Evolutionary conservation across 2,797 vertebrate genomes (phyloP).

Genomic region (Sebastes oblongus): DNA sequence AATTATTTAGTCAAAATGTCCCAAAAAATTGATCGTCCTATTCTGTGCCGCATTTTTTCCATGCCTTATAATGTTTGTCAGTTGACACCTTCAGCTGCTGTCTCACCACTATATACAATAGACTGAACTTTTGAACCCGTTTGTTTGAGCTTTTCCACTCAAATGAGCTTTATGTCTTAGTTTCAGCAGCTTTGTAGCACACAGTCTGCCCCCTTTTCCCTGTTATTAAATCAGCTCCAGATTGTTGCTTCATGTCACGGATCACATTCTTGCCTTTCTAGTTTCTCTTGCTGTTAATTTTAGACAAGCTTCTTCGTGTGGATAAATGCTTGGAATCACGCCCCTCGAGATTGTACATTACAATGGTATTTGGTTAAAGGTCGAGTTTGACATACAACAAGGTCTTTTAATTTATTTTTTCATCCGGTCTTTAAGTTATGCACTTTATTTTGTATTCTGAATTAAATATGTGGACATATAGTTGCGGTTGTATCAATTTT

Average conservation of each 20-base stretch:
- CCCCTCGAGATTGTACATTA: neutral
- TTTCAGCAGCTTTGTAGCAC: constrained; percentile 15
- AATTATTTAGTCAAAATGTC: neutral
- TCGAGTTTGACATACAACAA: neutral
- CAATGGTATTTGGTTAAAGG: constrained; percentile 5
- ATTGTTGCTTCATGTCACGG: constrained; percentile 8
- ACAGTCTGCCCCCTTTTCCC: neutral
- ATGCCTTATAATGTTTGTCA: neutral
- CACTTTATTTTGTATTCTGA: constrained; percentile 48
- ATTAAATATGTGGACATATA: constrained; percentile 8
- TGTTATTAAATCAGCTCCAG: neutral
- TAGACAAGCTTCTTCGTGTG: constrained; percentile 5
- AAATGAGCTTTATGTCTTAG: constrained; percentile 15
- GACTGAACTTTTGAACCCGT: constrained; percentile 36
- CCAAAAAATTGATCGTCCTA: neutral
- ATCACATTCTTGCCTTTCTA: constrained; percentile 15
- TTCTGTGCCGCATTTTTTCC: neutral
- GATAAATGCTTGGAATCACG: neutral
- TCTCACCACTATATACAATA: neutral
- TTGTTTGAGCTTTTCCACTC: constrained; percentile 19
- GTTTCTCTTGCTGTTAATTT: constrained; percentile 13
- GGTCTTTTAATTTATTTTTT: constrained; percentile 30
- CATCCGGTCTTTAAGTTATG: constrained; percentile 10
- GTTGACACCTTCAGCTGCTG: neutral
- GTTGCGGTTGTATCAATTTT: constrained; percentile 9